These are phyloP conservation scores for Lontra canadensis DNA, from an alignment of 2,113 vertebrate genomes.

Conservation along the genomic window DNA sequence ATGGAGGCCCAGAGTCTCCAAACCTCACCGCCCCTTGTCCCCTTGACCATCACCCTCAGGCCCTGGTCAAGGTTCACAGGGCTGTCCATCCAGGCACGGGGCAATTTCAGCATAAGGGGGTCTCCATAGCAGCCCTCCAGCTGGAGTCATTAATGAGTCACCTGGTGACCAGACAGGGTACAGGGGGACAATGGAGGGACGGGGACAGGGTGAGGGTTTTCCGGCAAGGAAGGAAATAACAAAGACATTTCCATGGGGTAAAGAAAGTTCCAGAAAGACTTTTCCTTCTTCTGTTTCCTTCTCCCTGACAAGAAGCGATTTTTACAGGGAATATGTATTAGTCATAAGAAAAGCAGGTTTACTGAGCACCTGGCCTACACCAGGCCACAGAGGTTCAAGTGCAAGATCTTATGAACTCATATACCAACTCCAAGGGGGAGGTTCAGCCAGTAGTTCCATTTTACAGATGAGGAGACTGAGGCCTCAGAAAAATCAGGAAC, in stretches of 20 bases:
- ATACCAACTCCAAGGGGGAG: background rate
- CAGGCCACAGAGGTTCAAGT: background rate
- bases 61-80: too few relatives aligned
- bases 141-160: background rate
- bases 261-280: background rate
- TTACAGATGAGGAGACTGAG: background rate
- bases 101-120: background rate
- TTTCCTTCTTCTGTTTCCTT: background rate
- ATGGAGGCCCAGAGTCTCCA: background rate
- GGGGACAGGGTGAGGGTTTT: background rate
- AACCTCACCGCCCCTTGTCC: too few relatives aligned
- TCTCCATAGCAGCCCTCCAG: background rate
- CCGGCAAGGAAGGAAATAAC: background rate
- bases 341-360: background rate
- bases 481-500: background rate
- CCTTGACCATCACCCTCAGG: background rate
- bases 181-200: rapidly evolving
- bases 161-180: background rate
- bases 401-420: background rate
- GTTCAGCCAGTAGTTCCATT: background rate
- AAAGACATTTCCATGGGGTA: background rate
- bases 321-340: background rate
- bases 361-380: background rate
- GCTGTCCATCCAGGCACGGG: background rate
- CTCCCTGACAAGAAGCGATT: background rate